Percentiles rank a stretch among this genome's conserved stretches.
phyloP scores from a whole-genome alignment of 2,797 vertebrate species.

The Emydoidea blandingii region DNA sequence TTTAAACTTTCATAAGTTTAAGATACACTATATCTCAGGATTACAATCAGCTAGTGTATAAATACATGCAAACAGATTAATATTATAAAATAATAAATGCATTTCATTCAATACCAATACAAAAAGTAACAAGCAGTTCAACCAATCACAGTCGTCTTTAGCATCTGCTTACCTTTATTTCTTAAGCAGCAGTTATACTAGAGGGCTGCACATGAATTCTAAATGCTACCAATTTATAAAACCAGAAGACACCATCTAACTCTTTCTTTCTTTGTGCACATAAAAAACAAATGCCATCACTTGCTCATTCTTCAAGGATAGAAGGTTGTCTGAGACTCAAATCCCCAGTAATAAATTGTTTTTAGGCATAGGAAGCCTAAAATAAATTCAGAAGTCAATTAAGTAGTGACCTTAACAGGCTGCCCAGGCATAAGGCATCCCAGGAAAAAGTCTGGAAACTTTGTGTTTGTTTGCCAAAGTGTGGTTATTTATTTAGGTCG shows the following conservation, averaged over 20 bases:
- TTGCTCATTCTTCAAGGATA: conserved; percentile 28
- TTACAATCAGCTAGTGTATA: background rate
- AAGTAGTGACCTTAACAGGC: background rate
- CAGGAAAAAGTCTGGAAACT: background rate
- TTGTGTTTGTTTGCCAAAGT: background rate
- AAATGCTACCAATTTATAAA: conserved; percentile 54
- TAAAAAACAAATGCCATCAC: background rate
- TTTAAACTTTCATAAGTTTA: background rate
- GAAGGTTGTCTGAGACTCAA: background rate
- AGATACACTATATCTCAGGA: background rate
- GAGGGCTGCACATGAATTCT: conserved; percentile 16
- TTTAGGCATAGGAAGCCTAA: background rate
- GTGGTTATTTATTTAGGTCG: background rate
- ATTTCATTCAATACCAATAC: conserved; percentile 50
- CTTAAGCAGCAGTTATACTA: conserved; percentile 23
- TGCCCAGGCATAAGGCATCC: background rate
- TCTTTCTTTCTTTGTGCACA: background rate
- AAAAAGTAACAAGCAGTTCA: conserved; percentile 41
- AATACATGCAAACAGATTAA: background rate
- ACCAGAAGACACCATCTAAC: conserved; percentile 4
- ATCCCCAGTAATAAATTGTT: background rate
- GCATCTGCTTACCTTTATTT: conserved; percentile 29
- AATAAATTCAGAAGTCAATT: conserved; percentile 33
- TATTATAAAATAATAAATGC: background rate
- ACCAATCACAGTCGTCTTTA: background rate